Evolutionary conservation across 1,140 invertebrate species (phyloP).

Genomic region (Streblospio benedicti): DNA sequence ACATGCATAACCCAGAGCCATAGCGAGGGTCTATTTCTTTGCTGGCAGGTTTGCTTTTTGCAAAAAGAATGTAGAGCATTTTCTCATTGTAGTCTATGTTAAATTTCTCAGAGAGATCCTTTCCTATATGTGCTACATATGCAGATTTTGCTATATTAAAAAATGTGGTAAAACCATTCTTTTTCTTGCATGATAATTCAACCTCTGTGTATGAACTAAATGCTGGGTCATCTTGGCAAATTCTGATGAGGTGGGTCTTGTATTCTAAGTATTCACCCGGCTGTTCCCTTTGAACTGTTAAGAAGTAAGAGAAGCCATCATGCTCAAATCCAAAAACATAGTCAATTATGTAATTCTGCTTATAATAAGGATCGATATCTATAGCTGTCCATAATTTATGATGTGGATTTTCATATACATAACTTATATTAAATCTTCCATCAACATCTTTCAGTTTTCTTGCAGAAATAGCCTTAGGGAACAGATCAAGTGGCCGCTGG

Average conservation of each 20-base stretch:
- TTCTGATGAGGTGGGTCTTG: constrained; percentile 25
- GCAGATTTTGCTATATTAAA: constrained; percentile 27
- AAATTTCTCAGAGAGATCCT: constrained; percentile 5
- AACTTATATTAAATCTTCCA: background rate
- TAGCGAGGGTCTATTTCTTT: constrained; percentile 7
- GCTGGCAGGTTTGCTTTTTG: constrained; percentile 2
- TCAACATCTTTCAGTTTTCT: background rate
- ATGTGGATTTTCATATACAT: background rate
- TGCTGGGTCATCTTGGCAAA: constrained; percentile 25
- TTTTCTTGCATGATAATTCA: constrained; percentile 23
- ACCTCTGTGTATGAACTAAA: constrained; percentile 35
- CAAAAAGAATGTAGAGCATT: constrained; percentile 26
- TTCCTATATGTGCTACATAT: constrained; percentile 14
- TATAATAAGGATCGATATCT: background rate
- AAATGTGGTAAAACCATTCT: constrained; percentile 13
- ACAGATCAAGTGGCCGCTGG: background rate
- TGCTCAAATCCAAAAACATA: constrained; percentile 32
- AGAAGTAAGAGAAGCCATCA: constrained; percentile 28
- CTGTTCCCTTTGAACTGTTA: constrained; percentile 25
- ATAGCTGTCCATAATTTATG: background rate
- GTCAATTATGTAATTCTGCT: constrained; percentile 13
- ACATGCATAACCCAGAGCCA: constrained; percentile 27
- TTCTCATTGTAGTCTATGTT: background rate
- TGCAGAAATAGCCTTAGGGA: background rate
- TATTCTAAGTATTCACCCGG: background rate